Evolutionary conservation across 2,797 vertebrate species (phyloP).

Genomic region (Myotis findleyi): DNA sequence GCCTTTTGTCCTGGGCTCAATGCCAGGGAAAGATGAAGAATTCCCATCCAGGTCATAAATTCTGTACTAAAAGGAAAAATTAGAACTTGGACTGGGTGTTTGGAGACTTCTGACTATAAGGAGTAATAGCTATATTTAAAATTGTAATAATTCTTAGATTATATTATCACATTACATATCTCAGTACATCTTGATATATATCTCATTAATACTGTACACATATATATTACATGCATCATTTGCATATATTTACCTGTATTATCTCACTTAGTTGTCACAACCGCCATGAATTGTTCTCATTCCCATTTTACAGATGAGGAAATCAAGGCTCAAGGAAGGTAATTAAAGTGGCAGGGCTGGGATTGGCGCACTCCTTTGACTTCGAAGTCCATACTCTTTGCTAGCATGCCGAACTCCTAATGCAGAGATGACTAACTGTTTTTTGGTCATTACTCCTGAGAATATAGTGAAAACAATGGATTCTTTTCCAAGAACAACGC

Average conservation of each 20-base stretch:
- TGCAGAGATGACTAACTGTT: not conserved
- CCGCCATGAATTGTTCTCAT: not conserved
- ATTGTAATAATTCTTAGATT: not conserved
- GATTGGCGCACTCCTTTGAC: not conserved
- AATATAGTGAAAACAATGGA: not conserved
- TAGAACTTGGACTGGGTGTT: not conserved
- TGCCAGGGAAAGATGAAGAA: not conserved
- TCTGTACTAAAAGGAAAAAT: conserved; percentile 5
- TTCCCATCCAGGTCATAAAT: not conserved
- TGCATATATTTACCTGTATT: not conserved
- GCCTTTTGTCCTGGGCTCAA: not conserved
- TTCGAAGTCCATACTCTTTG: not conserved
- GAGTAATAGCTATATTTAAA: not conserved
- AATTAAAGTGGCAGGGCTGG: not conserved
- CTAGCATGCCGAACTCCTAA: not conserved
- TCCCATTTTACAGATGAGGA: not conserved
- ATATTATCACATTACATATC: not conserved
- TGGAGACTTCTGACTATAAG: not conserved
- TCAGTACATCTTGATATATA: not conserved
- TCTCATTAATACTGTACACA: not conserved
- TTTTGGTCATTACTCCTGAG: not conserved
- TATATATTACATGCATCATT: not conserved
- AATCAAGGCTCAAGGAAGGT: not conserved
- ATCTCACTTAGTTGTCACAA: not conserved
- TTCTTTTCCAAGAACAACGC: not conserved